Base-by-base conservation (phyloP, 2,888 invertebrate genomes). In the Hydrotaea diabolus region DNA sequence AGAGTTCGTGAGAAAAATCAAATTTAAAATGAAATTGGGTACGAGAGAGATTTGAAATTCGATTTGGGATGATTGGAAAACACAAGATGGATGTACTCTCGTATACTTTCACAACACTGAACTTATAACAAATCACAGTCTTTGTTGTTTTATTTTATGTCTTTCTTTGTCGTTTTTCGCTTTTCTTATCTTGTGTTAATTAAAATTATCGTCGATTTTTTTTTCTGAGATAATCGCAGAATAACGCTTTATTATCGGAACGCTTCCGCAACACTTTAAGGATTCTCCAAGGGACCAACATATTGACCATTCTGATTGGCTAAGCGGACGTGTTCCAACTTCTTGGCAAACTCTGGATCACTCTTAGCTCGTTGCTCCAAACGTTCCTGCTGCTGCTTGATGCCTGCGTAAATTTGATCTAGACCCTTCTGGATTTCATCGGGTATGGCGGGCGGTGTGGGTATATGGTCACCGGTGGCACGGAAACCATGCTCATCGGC, bases 341-440 rank as follows among this genome's bases (percentile, higher is more conserved):
- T 90, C 80, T 90, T 92, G 72, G 92, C 93, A 87, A 92, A 93
- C 26, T 91, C 92, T 0, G 93, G 93, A 88, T 93, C 92, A 49
- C 86, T 91, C 85, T 91, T 91, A 76, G 92, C 92, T 39, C 92
- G 88, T 72, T 90, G 91, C 75, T 91, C 95, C 91, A 95, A 93
- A 88, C 94, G 94, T 86, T 93, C 92, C 87, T 92, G 91, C 85
- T 93, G 94, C 93, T 91, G 77, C 90, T 95, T 95, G 87, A 97
- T 97, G 89, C 96, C 96, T 81, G 96, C 96, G 92, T 95, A 97
- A 92, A 97, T 97, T 90, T 97, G 95, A 92, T 97, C 97, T 84
- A 97, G 93, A 77, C 97, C 96, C 91, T 96, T 97, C 92, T 97
- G 97, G 89, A 97, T 96, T 93, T 96, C 97, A 85, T 95, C 94